These are phyloP conservation scores for Macrobrachium rosenbergii DNA, from an alignment of 1,140 invertebrate species.

Conservation along the genomic window DNA sequence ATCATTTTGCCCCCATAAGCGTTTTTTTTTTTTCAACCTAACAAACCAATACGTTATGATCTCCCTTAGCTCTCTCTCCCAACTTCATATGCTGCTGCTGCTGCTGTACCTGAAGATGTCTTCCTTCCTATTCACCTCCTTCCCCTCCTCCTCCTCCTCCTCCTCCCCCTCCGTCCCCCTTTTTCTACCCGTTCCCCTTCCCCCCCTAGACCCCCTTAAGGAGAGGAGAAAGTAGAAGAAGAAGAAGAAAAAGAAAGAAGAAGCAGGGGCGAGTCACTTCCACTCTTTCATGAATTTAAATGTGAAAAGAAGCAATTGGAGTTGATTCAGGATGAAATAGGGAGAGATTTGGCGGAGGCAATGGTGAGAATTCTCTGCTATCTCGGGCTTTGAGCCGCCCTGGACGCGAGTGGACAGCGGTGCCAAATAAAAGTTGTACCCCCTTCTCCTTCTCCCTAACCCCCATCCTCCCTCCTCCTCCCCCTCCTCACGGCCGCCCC, in stretches of 20 bases:
- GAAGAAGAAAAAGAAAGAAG: conserved; percentile 38
- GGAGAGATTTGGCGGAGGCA: conserved; percentile 53
- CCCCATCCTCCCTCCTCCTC: not conserved
- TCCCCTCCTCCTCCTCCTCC: not conserved
- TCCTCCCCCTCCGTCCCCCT: not conserved
- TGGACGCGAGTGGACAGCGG: conserved; percentile 25
- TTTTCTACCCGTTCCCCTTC: not conserved
- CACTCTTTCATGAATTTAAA: conserved; percentile 64
- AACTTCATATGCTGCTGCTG: not conserved
- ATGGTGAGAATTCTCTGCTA: conserved; percentile 30
- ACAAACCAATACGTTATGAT: not conserved
- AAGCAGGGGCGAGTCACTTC: conserved; percentile 57
- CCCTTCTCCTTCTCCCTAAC: not conserved
- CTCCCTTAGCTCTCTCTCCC: not conserved
- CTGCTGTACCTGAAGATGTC: not conserved
- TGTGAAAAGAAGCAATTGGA: conserved; percentile 63
- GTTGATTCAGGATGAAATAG: conserved; percentile 64
- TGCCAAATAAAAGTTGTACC: not conserved
- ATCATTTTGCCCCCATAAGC: no score
- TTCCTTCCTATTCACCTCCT: not conserved
- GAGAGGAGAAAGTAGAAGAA: no score
- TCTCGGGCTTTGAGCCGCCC: conserved; percentile 25
- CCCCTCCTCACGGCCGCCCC: not conserved
- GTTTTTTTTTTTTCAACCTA: no score
- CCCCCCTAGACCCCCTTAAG: conserved; percentile 11